Conservation (phyloP, 2,797 vertebrate species). For the Momotus momota region DNA sequence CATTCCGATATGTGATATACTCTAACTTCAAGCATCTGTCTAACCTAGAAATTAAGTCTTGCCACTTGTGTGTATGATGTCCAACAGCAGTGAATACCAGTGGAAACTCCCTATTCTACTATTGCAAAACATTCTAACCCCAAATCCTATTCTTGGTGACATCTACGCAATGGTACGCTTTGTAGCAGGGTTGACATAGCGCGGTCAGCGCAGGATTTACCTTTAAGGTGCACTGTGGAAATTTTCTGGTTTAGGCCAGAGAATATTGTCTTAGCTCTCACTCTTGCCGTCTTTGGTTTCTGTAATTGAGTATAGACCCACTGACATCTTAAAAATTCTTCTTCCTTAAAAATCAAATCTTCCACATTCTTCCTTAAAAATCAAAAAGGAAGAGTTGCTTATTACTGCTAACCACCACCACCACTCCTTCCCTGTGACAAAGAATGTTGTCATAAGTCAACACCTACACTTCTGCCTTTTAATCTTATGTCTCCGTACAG, state of each 20-base stretch:
- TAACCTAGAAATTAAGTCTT: background rate
- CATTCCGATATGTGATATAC: background rate
- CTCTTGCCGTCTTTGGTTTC: background rate
- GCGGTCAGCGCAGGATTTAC: background rate
- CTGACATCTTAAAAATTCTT: background rate
- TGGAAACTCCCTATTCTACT: background rate
- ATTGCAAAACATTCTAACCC: background rate
- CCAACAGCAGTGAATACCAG: background rate
- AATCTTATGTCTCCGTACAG: background rate
- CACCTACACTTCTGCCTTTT: slow-evolving; percentile 12
- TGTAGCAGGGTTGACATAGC: background rate
- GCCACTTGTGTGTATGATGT: background rate
- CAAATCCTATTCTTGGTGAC: background rate
- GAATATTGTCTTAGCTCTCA: background rate
- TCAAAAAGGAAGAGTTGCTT: background rate
- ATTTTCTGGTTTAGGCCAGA: background rate
- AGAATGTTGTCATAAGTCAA: background rate
- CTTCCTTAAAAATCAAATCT: no score
- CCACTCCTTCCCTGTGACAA: slow-evolving; percentile 4
- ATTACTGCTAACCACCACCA: background rate
- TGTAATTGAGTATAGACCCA: background rate
- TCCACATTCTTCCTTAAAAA: background rate
- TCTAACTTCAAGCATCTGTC: background rate
- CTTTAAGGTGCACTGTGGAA: background rate
- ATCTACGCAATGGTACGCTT: background rate